phyloP scores from a whole-genome alignment of 2,113 vertebrate genomes.

The Albula goreensis region DNA sequence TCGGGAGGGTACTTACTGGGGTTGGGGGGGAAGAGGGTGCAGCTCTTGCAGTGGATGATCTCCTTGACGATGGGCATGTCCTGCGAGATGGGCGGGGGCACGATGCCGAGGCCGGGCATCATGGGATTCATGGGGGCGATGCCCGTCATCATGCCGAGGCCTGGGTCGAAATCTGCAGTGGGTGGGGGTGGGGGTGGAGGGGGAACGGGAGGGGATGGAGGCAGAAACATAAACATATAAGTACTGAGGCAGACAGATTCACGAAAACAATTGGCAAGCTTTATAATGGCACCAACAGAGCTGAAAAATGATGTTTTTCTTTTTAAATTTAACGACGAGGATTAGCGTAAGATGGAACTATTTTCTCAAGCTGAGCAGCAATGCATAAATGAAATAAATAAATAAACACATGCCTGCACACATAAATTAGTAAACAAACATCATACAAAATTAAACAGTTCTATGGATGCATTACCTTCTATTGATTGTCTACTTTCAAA shows the following conservation, averaged over 20 bases:
- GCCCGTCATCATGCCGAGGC: conserved; percentile 91
- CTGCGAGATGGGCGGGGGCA: conserved; percentile 82
- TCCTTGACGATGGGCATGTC: conserved; percentile 87
- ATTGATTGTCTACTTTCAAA: neutral
- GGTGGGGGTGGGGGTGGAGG: no score
- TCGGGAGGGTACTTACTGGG: conserved; percentile 76
- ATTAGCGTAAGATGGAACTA: neutral
- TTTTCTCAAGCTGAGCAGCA: neutral
- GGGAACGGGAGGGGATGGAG: conserved; percentile 10
- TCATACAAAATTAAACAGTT: neutral
- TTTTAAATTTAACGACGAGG: neutral
- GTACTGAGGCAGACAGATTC: neutral
- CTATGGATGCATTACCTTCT: neutral
- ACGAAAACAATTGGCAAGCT: neutral
- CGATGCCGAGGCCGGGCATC: conserved; percentile 88
- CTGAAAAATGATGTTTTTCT: neutral
- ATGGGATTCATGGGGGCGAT: conserved; percentile 89
- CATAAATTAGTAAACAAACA: conserved; percentile 6
- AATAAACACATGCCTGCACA: neutral
- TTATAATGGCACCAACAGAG: neutral
- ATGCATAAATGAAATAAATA: neutral
- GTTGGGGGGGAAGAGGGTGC: conserved; percentile 93
- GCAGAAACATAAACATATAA: conserved; percentile 23
- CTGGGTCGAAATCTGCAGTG: conserved; percentile 84
- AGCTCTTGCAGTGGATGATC: conserved; percentile 97